Conservation (phyloP, 2,888 invertebrate species). For the Ditula angustiorana region DNA sequence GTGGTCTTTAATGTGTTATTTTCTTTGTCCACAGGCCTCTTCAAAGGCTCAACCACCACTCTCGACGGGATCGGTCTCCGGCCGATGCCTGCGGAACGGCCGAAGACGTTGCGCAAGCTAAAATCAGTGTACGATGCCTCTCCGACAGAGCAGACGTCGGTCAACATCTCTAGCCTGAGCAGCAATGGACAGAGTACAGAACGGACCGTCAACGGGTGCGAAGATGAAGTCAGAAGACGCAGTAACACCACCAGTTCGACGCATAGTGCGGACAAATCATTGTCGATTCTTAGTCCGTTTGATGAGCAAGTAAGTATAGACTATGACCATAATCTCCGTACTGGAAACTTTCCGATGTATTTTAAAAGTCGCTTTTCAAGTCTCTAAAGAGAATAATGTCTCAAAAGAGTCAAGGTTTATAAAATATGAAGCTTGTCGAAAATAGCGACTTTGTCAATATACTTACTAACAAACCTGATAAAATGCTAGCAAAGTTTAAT, state of each 20-base stretch:
- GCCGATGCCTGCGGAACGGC: conserved; percentile 88
- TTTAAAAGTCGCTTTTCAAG: too few relatives aligned
- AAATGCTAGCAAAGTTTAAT: too few relatives aligned
- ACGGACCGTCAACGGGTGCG: conserved; percentile 69
- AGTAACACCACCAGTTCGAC: conserved; percentile 77
- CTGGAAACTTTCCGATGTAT: too few relatives aligned
- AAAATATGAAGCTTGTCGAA: too few relatives aligned
- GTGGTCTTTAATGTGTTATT: conserved; percentile 29
- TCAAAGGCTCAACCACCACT: conserved; percentile 92
- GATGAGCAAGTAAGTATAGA: conserved; percentile 90
- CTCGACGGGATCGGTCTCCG: conserved; percentile 86
- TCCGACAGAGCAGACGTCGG: conserved; percentile 68
- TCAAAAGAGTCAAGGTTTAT: too few relatives aligned
- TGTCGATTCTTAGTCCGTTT: conserved; percentile 92
- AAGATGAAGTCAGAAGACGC: conserved; percentile 80
- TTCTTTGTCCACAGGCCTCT: conserved; percentile 87
- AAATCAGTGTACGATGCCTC: conserved; percentile 89
- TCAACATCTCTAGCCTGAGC: conserved; percentile 62
- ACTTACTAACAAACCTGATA: too few relatives aligned
- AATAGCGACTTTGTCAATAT: too few relatives aligned
- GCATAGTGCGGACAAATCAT: conserved; percentile 78
- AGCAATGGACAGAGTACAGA: conserved; percentile 77
- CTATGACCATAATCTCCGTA: too few relatives aligned
- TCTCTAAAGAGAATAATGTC: too few relatives aligned
- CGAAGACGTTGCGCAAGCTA: conserved; percentile 90